Evolutionary conservation across 1,140 invertebrate species (phyloP).

Genomic region (Notospermus geniculatus): DNA sequence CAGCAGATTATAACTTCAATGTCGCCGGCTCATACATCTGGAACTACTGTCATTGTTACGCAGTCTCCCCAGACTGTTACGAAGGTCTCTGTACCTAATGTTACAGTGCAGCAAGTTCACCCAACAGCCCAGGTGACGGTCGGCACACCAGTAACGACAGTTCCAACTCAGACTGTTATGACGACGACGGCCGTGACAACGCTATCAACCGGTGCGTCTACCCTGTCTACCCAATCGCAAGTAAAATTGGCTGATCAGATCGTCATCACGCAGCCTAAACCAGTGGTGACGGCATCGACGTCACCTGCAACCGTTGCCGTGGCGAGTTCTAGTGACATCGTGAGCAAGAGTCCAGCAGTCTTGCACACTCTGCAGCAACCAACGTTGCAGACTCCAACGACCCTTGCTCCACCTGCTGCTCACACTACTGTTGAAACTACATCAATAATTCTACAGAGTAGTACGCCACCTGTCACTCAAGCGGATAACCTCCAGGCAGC

Average conservation of each 20-base stretch:
- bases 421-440: too few relatives aligned
- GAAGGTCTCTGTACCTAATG: background rate
- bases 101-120: background rate
- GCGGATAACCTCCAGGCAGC: too few relatives aligned
- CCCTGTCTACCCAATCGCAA: background rate
- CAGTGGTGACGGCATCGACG: background rate
- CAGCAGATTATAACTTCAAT: constrained; percentile 16
- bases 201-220: background rate
- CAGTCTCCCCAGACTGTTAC: constrained; percentile 8
- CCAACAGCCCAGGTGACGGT: background rate
- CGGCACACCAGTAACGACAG: background rate
- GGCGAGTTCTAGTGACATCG: too few relatives aligned
- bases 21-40: constrained; percentile 3
- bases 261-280: constrained; percentile 5
- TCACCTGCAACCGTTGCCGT: too few relatives aligned
- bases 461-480: too few relatives aligned
- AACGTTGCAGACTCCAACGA: too few relatives aligned
- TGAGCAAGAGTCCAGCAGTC: too few relatives aligned
- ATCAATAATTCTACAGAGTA: too few relatives aligned
- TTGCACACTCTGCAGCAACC: too few relatives aligned
- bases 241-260: constrained; percentile 4
- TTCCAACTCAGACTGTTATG: background rate
- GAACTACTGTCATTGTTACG: constrained; percentile 11
- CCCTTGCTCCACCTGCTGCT: too few relatives aligned
- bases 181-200: background rate